Evolutionary conservation across 2,113 vertebrate genomes (phyloP).

Genomic region (Myodes glareolus): DNA sequence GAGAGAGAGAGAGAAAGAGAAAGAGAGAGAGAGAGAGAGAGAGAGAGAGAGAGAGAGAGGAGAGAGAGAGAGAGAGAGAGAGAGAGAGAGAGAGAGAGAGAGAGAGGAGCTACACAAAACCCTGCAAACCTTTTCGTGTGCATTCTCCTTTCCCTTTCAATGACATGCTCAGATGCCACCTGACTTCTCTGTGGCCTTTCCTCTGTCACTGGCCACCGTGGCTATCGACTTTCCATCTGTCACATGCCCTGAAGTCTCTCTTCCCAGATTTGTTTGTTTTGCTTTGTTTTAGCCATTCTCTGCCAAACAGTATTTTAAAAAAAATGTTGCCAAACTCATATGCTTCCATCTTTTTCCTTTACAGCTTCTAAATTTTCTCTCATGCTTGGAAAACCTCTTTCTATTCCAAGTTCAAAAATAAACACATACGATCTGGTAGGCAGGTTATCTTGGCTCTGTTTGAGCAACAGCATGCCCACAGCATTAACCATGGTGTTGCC

Average conservation of each 20-base stretch:
- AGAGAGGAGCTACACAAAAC: background rate
- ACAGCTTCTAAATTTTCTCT: conserved; percentile 1
- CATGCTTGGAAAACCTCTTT: conserved; percentile 32
- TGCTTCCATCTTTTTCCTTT: conserved; percentile 37
- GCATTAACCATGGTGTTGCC: background rate
- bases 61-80: background rate
- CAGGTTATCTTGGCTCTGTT: conserved; percentile 10
- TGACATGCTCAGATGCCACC: background rate
- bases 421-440: conserved; percentile 37
- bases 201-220: background rate
- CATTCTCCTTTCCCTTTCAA: background rate
- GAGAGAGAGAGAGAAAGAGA: background rate
- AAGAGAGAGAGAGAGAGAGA: background rate
- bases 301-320: conserved; percentile 16
- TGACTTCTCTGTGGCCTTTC: background rate
- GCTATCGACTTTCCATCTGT: background rate
- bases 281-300: background rate
- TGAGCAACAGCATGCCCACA: background rate
- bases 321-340: background rate
- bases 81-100: background rate
- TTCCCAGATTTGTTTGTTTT: conserved; percentile 41
- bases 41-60: too few species aligned
- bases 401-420: conserved; percentile 56
- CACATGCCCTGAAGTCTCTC: background rate
- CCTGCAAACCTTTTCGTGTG: background rate